Evolutionary conservation across 2,797 vertebrate genomes (phyloP).

Genomic region (Scomberomorus guttatus): DNA sequence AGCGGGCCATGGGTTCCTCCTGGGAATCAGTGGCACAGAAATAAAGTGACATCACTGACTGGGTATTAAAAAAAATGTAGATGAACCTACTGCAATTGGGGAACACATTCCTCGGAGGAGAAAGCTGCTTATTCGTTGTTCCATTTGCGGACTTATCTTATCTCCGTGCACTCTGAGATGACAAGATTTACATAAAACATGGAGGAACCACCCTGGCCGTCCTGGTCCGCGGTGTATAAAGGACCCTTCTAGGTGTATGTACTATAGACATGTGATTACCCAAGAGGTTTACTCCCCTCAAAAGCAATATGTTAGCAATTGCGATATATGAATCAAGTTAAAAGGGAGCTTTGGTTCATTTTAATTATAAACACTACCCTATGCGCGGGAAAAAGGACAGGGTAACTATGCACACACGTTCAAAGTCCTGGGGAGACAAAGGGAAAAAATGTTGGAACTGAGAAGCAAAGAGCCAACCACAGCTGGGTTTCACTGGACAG

Average conservation of each 20-base stretch:
- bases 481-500: constrained; percentile 64
- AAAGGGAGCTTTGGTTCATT: constrained; percentile 73
- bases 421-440: constrained; percentile 41
- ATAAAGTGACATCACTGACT: constrained; percentile 86
- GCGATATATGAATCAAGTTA: constrained; percentile 78
- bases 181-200: constrained; percentile 85
- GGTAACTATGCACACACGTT: constrained; percentile 63
- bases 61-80: constrained; percentile 85
- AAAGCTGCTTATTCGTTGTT: constrained; percentile 83
- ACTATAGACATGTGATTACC: constrained; percentile 78
- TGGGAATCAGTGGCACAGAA: constrained; percentile 85
- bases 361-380: constrained; percentile 73
- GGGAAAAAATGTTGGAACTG: constrained; percentile 40
- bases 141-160: constrained; percentile 82
- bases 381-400: constrained; percentile 45
- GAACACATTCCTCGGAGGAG: constrained; percentile 82
- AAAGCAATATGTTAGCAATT: constrained; percentile 79
- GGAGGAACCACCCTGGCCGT: constrained; percentile 74
- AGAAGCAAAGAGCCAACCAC: constrained; percentile 51
- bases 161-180: constrained; percentile 77
- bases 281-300: constrained; percentile 74
- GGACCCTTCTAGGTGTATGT: constrained; percentile 67
- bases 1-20: constrained; percentile 81
- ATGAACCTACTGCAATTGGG: constrained; percentile 83
- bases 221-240: constrained; percentile 66